These are phyloP conservation scores for Myripristis jacobus DNA, from an alignment of 2,797 vertebrate genomes.

Conservation along the genomic window DNA sequence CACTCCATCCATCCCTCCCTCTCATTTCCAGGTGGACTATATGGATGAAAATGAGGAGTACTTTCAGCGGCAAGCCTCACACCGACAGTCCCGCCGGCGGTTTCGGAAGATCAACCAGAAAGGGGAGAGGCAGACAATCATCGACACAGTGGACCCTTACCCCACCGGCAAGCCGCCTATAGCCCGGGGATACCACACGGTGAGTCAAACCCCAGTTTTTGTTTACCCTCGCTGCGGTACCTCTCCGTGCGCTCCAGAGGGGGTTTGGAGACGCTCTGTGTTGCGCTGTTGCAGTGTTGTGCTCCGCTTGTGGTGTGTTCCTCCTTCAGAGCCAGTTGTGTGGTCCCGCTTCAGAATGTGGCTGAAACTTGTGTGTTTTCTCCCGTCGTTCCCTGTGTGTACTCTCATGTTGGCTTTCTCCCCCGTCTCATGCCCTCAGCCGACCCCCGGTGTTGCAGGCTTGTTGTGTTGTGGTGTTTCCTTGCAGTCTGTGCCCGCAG, in stretches of 20 bases:
- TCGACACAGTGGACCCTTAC: conserved; percentile 97
- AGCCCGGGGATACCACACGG: conserved; percentile 96
- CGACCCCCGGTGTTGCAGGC: conserved; percentile 22
- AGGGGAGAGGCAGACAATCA: conserved; percentile 98
- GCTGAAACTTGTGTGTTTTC: neutral
- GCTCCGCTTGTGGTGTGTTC: conserved; percentile 1
- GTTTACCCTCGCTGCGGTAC: conserved; percentile 41
- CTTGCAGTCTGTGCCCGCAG: conserved; percentile 1
- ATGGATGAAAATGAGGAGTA: conserved; percentile 99
- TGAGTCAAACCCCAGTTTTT: conserved; percentile 76
- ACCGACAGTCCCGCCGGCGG: conserved; percentile 95
- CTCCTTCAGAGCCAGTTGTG: conserved; percentile 37
- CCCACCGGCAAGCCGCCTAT: conserved; percentile 94
- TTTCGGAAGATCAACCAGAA: conserved; percentile 99
- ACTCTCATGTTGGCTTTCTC: neutral
- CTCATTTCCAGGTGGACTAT: conserved; percentile 92
- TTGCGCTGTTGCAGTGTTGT: conserved; percentile 13
- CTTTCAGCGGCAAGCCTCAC: conserved; percentile 97
- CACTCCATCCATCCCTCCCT: conserved; percentile 19
- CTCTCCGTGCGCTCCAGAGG: conserved; percentile 12
- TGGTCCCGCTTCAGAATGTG: neutral
- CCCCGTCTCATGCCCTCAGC: conserved; percentile 10
- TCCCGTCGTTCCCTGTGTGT: neutral
- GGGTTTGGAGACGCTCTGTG: neutral
- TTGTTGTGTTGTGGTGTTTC: conserved; percentile 29